Evolutionary conservation across 2,797 vertebrate species (phyloP).

Genomic region (Channallabes apus): DNA sequence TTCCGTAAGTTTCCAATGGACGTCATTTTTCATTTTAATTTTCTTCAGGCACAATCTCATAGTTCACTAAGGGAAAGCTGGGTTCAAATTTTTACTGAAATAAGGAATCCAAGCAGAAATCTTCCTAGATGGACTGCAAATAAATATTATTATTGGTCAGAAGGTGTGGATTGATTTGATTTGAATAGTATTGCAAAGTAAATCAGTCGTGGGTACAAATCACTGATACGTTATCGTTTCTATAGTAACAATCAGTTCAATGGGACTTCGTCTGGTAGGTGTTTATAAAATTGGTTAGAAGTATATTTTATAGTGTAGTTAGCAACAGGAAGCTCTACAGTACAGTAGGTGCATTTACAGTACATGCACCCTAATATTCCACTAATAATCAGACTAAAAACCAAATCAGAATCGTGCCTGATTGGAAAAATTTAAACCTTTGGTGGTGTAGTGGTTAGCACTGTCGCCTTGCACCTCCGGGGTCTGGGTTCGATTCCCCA

Average conservation of each 20-base stretch:
- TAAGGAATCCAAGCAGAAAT: neutral
- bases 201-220: neutral
- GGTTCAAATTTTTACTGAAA: neutral
- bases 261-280: neutral
- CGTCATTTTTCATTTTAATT: neutral
- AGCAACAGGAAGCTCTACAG: neutral
- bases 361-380: too few relatives aligned
- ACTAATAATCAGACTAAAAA: too few relatives aligned
- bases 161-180: neutral
- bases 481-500: too few relatives aligned
- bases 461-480: too few relatives aligned
- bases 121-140: neutral
- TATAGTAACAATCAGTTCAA: neutral
- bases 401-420: too few relatives aligned
- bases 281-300: too few relatives aligned
- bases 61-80: neutral
- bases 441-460: too few relatives aligned
- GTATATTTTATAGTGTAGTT: neutral
- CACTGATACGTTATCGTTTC: neutral
- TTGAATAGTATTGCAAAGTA: neutral
- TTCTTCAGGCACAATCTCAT: neutral
- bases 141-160: neutral
- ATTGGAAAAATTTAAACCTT: too few relatives aligned
- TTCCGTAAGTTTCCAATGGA: neutral
- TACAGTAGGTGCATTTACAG: too few relatives aligned